Evolutionary conservation across 2,888 invertebrate genomes (phyloP).

Genomic region (Plebejus argus): DNA sequence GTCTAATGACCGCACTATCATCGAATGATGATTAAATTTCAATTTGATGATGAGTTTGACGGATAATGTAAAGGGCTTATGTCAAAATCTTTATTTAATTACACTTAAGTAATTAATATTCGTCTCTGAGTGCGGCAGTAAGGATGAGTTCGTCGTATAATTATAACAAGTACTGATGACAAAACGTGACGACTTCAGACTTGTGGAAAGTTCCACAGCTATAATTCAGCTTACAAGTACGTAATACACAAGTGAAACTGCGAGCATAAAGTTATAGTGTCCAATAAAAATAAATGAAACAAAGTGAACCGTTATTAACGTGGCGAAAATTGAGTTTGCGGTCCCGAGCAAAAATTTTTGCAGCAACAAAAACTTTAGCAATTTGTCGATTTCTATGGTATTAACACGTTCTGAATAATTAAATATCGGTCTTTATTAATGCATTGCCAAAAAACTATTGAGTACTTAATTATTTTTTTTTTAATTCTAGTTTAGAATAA

Average conservation of each 20-base stretch:
- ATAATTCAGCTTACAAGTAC: neutral
- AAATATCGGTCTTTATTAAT: neutral
- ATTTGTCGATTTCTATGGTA: neutral
- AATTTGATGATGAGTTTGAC: too few relatives aligned
- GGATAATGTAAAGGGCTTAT: too few relatives aligned
- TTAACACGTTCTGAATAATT: neutral
- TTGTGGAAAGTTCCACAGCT: neutral
- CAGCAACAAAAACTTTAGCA: neutral
- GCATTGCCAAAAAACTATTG: neutral
- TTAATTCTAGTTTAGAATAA: neutral
- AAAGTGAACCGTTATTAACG: neutral
- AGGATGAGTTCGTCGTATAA: too few relatives aligned
- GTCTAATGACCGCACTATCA: too few relatives aligned
- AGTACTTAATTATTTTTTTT: neutral
- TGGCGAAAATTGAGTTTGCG: slow-evolving; percentile 6
- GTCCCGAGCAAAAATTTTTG: neutral
- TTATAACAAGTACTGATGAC: too few relatives aligned
- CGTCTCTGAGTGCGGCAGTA: too few relatives aligned
- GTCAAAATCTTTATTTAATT: too few relatives aligned
- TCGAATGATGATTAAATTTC: too few relatives aligned
- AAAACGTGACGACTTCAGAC: too few relatives aligned
- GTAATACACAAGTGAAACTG: neutral
- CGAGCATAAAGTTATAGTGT: neutral
- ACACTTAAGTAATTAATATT: too few relatives aligned
- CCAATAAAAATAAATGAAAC: slow-evolving; percentile 10